Base-by-base conservation (phyloP, 2,888 invertebrate species). In the Shargacucullia verbasci region DNA sequence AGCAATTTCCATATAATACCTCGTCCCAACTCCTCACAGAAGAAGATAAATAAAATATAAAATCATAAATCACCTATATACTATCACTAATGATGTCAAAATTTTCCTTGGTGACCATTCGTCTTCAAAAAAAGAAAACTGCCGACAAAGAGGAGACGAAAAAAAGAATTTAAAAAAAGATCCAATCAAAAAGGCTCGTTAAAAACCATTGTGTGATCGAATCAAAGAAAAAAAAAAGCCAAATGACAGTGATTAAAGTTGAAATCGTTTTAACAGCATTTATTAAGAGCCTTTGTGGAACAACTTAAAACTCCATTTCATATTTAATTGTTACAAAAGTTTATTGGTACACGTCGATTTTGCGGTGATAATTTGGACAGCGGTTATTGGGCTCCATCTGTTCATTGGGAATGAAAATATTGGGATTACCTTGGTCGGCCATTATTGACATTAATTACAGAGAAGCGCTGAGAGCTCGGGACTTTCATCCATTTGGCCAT, bases 161-260 rank as follows among this genome's bases (percentile, higher is more conserved):
- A n/a, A n/a, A n/a, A n/a, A n/a, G n/a, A n/a, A n/a, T n/a, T n/a
- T n/a, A 31, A 34, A 3, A 43, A 56, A 31, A 13, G 3, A 35
- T 27, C 20, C 15, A 6, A 52, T 44, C n/a, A 48, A 14, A 60
- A 64, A 13, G 25, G 12, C 15, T 44, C n/a, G 33, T 47, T 37
- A 52, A 52, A 66, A 48, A 45, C 52, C 40, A 52, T 62, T 73
- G 55, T 66, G 27, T 50, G 11, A 58, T 47, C 9, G 44, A 57
- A 73, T 70, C 53, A 43, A 12, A 59, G 11, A 58, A 44, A 57
- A 52, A 58, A 44, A 57, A 52, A 59, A 48, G 13, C 35, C 10
- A 38, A 58, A 58, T 44, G 43, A 58, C 44, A 47, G 33, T 45
- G 38, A 60, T 46, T 60, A 20, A 39, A 47, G 39, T 46, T 11